Conservation (phyloP, 1,140 invertebrate species). For the Drosophila sproati region DNA sequence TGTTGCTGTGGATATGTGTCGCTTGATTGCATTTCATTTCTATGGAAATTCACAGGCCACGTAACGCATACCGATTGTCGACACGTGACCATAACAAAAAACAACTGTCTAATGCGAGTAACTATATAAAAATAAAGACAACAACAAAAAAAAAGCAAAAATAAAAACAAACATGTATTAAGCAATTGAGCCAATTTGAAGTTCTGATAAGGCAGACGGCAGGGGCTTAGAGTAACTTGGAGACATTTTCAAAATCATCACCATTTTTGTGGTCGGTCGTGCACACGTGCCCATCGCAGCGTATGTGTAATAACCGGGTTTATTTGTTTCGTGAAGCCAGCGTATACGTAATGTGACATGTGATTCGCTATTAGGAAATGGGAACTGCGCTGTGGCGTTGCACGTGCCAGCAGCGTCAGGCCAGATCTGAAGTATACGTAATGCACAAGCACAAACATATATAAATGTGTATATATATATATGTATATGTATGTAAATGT, state of each 20-base stretch:
- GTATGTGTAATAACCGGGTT: constrained; percentile 48
- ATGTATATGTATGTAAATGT: constrained; percentile 11
- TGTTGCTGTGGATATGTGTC: constrained; percentile 7
- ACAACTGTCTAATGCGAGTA: constrained; percentile 26
- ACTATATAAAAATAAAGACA: constrained; percentile 9
- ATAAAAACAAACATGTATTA: constrained; percentile 18
- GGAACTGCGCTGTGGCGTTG: constrained; percentile 5
- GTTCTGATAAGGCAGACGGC: constrained; percentile 9
- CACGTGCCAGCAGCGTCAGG: constrained; percentile 47
- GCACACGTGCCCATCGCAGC: constrained; percentile 58
- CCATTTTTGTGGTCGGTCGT: constrained; percentile 15
- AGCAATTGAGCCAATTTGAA: constrained; percentile 42
- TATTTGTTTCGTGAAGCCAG: neutral
- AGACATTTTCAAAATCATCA: constrained; percentile 14
- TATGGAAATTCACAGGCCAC: constrained; percentile 63
- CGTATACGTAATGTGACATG: constrained; percentile 28
- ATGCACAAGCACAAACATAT: constrained; percentile 22
- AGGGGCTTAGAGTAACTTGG: constrained; percentile 16
- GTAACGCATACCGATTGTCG: constrained; percentile 61
- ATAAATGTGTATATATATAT: neutral
- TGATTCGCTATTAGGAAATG: constrained; percentile 33
- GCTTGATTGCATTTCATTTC: constrained; percentile 58
- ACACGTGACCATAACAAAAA: constrained; percentile 69
- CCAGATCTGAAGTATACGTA: constrained; percentile 7
- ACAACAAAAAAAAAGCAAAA: neutral